These are phyloP conservation scores for Menidia menidia DNA, from an alignment of 2,797 vertebrate genomes.

Conservation along the genomic window DNA sequence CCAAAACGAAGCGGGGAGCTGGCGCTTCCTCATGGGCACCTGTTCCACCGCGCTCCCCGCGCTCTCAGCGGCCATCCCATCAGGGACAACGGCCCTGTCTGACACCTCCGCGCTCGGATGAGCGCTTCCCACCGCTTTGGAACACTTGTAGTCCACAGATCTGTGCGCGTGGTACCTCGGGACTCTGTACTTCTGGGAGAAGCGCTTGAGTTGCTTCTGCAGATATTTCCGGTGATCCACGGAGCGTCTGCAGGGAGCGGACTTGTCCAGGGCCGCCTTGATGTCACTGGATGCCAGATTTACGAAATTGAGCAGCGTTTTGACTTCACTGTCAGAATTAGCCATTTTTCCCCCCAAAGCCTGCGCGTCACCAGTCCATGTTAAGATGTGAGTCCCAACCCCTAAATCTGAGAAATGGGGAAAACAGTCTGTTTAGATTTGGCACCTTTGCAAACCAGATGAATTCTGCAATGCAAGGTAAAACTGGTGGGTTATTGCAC, in stretches of 20 bases:
- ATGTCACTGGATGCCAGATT: constrained; percentile 98
- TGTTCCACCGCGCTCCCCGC: constrained; percentile 78
- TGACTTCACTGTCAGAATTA: constrained; percentile 94
- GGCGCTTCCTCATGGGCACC: constrained; percentile 97
- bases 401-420: constrained; percentile 39
- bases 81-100: constrained; percentile 69
- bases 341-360: constrained; percentile 82
- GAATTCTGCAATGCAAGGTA: not conserved
- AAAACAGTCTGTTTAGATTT: constrained; percentile 7
- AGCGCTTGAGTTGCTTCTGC: constrained; percentile 97
- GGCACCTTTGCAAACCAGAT: constrained; percentile 20
- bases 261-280: constrained; percentile 97
- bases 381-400: constrained; percentile 33
- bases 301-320: constrained; percentile 96
- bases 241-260: constrained; percentile 94
- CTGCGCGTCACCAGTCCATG: constrained; percentile 64
- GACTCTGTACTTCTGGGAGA: constrained; percentile 93
- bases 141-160: constrained; percentile 71
- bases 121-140: constrained; percentile 62
- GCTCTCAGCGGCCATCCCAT: constrained; percentile 50
- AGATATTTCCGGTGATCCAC: constrained; percentile 98
- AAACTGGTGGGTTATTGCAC: not conserved
- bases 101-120: constrained; percentile 40
- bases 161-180: constrained; percentile 87
- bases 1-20: constrained; percentile 98